Percentiles rank a stretch among this genome's conserved stretches.
Conservation (phyloP, 30 jellyfish, hydroid and myxozoan genomes). For the Chironex yamaguchii region DNA sequence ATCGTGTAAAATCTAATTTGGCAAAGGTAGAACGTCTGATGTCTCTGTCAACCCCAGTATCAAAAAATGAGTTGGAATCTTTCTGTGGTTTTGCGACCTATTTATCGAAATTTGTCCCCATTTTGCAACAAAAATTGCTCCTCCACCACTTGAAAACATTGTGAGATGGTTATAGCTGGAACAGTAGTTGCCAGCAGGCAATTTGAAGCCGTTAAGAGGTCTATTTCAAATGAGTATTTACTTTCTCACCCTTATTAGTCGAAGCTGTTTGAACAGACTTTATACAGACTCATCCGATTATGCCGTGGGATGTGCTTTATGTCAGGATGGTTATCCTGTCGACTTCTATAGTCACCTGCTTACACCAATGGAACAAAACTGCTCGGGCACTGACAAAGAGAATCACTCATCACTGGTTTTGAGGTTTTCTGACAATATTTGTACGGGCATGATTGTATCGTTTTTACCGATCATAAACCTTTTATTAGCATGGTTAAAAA, state of each 20-base stretch:
- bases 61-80: too few relatives aligned
- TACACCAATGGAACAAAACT: not conserved
- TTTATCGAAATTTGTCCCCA: constrained; percentile 29
- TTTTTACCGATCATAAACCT: constrained; percentile 62
- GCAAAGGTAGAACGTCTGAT: constrained; percentile 4
- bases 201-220: constrained; percentile 18
- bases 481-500: constrained; percentile 37
- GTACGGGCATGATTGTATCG: constrained; percentile 28
- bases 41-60: too few relatives aligned
- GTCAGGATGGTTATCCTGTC: too few relatives aligned
- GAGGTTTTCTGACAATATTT: constrained; percentile 44
- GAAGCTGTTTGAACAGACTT: constrained; percentile 28
- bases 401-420: too few relatives aligned
- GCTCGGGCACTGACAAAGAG: constrained; percentile 17
- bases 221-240: constrained; percentile 26
- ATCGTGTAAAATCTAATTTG: constrained; percentile 64
- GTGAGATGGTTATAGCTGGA: constrained; percentile 30
- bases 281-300: constrained; percentile 56
- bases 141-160: constrained; percentile 7
- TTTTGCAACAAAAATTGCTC: constrained; percentile 46
- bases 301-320: constrained; percentile 62
- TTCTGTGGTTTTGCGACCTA: too few relatives aligned
- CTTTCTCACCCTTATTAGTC: constrained; percentile 61
- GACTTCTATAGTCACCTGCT: too few relatives aligned
- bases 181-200: constrained; percentile 3